A percentile compares a stretch with the other conserved stretches of the same genome.
Conservation (phyloP, 2,113 vertebrate genomes). For the Brachirus orientalis region DNA sequence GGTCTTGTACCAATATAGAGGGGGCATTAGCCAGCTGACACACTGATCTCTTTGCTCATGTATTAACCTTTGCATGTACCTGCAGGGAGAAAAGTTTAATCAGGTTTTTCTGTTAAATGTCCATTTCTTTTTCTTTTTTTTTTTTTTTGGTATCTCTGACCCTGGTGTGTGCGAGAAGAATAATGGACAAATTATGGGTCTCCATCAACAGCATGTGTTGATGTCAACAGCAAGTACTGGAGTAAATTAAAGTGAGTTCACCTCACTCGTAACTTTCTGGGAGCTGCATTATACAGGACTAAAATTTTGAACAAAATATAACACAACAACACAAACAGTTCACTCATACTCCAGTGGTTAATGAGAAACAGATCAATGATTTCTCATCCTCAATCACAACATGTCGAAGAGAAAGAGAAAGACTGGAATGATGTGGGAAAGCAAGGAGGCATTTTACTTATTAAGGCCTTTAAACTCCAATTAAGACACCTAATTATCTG, state of each 20-base stretch:
- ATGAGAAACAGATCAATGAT: constrained; percentile 17
- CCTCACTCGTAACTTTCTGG: too few relatives aligned
- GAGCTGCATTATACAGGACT: not conserved
- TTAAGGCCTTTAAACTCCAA: constrained; percentile 69
- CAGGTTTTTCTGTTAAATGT: constrained; percentile 20
- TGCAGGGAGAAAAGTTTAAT: constrained; percentile 24
- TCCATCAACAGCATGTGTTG: not conserved
- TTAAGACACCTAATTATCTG: constrained; percentile 66
- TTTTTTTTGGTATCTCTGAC: not conserved
- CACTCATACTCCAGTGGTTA: not conserved
- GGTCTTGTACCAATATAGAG: constrained; percentile 6
- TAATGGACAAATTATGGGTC: not conserved
- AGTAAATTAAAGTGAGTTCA: constrained; percentile 15
- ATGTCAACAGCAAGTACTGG: not conserved
- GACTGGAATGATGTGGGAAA: constrained; percentile 5
- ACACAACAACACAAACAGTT: not conserved
- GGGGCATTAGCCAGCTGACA: constrained; percentile 12
- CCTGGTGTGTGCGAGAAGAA: not conserved
- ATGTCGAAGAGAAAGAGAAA: not conserved
- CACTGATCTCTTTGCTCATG: not conserved
- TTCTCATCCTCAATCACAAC: not conserved
- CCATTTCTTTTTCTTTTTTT: constrained; percentile 25
- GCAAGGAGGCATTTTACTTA: constrained; percentile 42
- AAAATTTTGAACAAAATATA: constrained; percentile 9
- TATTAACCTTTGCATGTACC: constrained; percentile 15